Conservation (phyloP, 1,140 invertebrate genomes). For the Drosophila nannoptera region DNA sequence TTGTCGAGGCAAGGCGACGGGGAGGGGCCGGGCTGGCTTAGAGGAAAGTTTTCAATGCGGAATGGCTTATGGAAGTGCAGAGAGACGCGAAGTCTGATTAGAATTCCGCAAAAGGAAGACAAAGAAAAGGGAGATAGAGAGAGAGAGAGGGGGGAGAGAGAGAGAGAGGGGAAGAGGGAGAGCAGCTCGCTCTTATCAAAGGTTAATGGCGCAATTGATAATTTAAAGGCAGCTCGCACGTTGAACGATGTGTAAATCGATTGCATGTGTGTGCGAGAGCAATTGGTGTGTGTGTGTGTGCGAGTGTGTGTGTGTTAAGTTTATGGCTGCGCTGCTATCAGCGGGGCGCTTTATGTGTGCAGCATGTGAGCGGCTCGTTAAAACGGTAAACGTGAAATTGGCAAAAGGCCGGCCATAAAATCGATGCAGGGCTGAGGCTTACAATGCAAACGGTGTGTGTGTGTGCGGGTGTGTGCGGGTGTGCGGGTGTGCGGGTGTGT, state of each 20-base stretch:
- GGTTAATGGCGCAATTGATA: constrained; percentile 68
- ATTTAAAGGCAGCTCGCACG: constrained; percentile 48
- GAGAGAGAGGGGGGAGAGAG: too few relatives aligned
- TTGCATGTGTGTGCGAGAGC: constrained; percentile 13
- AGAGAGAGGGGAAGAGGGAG: background rate
- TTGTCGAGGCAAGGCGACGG: too few relatives aligned
- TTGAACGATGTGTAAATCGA: constrained; percentile 63
- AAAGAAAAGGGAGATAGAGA: background rate
- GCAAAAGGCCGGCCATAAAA: constrained; percentile 63
- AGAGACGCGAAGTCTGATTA: too few relatives aligned
- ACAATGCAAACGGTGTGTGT: constrained; percentile 28
- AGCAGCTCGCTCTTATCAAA: constrained; percentile 41
- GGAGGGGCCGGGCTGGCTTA: too few relatives aligned
- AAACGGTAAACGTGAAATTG: constrained; percentile 56
- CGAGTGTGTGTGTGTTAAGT: constrained; percentile 16
- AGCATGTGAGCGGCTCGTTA: constrained; percentile 57
- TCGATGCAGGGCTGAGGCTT: constrained; percentile 59
- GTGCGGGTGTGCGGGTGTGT: constrained; percentile 8
- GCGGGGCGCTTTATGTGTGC: constrained; percentile 38
- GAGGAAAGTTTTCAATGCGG: too few relatives aligned
- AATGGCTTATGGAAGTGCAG: too few relatives aligned
- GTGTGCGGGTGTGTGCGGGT: background rate
- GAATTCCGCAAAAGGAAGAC: too few relatives aligned
- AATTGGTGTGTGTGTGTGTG: constrained; percentile 4
- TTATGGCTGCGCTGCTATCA: constrained; percentile 37